These are phyloP conservation scores for Rosalia funebris DNA, from an alignment of 2,888 invertebrate genomes.

Conservation along the genomic window DNA sequence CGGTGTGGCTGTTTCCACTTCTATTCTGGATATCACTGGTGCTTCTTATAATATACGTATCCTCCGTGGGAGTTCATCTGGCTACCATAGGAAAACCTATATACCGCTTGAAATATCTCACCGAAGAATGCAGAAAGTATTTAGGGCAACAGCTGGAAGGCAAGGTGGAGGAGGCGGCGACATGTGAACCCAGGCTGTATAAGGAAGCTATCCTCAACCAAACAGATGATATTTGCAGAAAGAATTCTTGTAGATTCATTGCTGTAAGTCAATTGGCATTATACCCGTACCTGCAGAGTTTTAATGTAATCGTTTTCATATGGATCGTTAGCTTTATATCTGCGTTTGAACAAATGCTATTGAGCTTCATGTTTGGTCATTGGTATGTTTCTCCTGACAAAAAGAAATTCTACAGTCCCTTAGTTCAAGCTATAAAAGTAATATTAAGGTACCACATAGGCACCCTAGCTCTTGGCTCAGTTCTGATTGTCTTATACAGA, in stretches of 20 bases:
- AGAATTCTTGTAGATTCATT: neutral
- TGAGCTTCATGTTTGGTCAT: neutral
- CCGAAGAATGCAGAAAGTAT: neutral
- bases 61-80: neutral
- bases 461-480: neutral
- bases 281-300: neutral
- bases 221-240: neutral
- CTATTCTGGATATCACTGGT: neutral
- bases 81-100: neutral
- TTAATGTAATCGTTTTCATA: neutral
- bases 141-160: neutral
- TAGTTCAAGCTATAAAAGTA: neutral
- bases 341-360: neutral
- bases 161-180: neutral
- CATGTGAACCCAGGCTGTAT: neutral
- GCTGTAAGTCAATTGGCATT: neutral
- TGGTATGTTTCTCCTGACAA: neutral
- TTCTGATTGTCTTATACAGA: neutral
- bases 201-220: neutral
- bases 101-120: neutral
- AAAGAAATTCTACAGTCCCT: neutral
- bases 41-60: neutral
- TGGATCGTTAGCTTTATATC: neutral
- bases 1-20: neutral
- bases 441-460: slow-evolving; percentile 4